Base-by-base conservation (phyloP, 2,113 vertebrate genomes). In the Limnothrissa miodon region DNA sequence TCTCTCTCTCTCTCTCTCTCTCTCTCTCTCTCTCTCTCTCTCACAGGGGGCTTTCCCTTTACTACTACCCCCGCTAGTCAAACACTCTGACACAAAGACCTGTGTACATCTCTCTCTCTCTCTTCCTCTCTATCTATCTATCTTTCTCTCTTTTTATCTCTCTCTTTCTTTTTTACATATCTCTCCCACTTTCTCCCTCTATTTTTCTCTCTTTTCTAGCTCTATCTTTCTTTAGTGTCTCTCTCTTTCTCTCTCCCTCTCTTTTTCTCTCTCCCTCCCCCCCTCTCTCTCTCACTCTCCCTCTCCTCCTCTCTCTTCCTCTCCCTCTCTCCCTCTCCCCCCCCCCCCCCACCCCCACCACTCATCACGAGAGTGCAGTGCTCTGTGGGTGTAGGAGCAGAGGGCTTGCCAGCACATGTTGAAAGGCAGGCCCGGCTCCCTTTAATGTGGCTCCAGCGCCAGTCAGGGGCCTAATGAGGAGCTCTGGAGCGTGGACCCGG, bases 371-470 rank as follows among this genome's bases (percentile, higher is more conserved):
- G 53, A 84, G 88, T 89, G 83, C 86, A 85, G 87, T 78, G 81
- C 82, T 74, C 66, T 39, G 66, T 74, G 66, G 66, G 85, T 85
- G 84, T 88, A 83, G 85, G 88, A 90, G 85, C 82, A 85, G 88
- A 88, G 87, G 90, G 91, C 93, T 88, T 90, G 93, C 89, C 90
- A 88, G 92, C 91, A 91, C 92, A 93, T 87, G 92, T 93, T 92
- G 91, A 93, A 93, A 93, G 90, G 87, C 91, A 89, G 83, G 87
- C 86, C 86, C 89, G 88, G 42, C 39, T 70, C 87, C 89, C 89
- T 94, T 93, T 93, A 89, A 91, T 93, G 91, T 91, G 90, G 88
- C 90, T 93, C 91, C 92, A 93, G 90, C 90, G 88, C 39, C 39
- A 89, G 89, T 90, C 87, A 87, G 81, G 87, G 86, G 87, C 89